These are phyloP conservation scores for Sus scrofa DNA, from an alignment of 2,113 vertebrate species.

Conservation along the genomic window T2T-Sscrofa CM000820.6:15188001-15188500, in stretches of 20 bases:
- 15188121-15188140: conserved; percentile 84
- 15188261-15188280: background rate
- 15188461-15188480: background rate
- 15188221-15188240: background rate
- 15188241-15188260: background rate
- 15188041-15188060: conserved; percentile 81
- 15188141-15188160: conserved; percentile 79
- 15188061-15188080: conserved; percentile 84
- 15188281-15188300: background rate
- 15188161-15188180: conserved; percentile 77
- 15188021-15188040: conserved; percentile 70
- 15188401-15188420: background rate
- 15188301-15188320: background rate
- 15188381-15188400: background rate
- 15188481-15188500: background rate
- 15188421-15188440: background rate
- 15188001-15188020: conserved; percentile 78
- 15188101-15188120: conserved; percentile 88
- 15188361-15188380: background rate
- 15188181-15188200: conserved; percentile 79
- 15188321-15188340: background rate
- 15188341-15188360: background rate
- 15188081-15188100: conserved; percentile 87
- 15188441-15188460: background rate
- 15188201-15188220: background rate